These are phyloP conservation scores for Apeltes quadracus DNA, from an alignment of 2,113 vertebrate species.

Conservation along the genomic window DNA sequence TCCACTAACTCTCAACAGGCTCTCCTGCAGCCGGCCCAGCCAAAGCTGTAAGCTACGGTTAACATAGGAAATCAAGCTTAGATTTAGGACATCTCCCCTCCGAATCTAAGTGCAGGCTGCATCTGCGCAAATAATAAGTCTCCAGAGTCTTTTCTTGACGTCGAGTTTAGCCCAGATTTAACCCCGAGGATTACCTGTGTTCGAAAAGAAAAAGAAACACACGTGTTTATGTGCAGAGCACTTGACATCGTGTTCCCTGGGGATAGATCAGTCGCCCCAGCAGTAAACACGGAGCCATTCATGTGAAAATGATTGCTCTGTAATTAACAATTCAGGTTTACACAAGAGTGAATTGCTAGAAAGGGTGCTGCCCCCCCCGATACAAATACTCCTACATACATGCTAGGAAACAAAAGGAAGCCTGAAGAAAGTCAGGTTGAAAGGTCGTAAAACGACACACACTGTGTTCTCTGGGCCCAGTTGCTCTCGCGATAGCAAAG, in stretches of 20 bases:
- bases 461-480: background rate
- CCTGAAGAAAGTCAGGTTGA: background rate
- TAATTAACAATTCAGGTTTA: conserved; percentile 65
- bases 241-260: conserved; percentile 65
- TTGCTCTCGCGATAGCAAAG: conserved; percentile 23
- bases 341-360: conserved; percentile 37
- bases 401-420: background rate
- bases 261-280: conserved; percentile 58
- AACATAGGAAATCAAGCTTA: conserved; percentile 78
- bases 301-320: conserved; percentile 62
- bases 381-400: conserved; percentile 8
- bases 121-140: conserved; percentile 64
- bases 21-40: conserved; percentile 75
- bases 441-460: background rate
- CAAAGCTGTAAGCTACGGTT: conserved; percentile 79
- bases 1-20: conserved; percentile 82
- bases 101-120: conserved; percentile 60
- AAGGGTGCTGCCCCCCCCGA: background rate
- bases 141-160: conserved; percentile 37
- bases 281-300: conserved; percentile 68
- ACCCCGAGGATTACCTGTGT: conserved; percentile 76
- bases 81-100: conserved; percentile 76
- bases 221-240: conserved; percentile 75
- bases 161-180: conserved; percentile 65
- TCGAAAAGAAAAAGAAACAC: conserved; percentile 36